Evolutionary conservation across 2,797 vertebrate genomes (phyloP).

Genomic region (Thalassophryne amazonica): DNA sequence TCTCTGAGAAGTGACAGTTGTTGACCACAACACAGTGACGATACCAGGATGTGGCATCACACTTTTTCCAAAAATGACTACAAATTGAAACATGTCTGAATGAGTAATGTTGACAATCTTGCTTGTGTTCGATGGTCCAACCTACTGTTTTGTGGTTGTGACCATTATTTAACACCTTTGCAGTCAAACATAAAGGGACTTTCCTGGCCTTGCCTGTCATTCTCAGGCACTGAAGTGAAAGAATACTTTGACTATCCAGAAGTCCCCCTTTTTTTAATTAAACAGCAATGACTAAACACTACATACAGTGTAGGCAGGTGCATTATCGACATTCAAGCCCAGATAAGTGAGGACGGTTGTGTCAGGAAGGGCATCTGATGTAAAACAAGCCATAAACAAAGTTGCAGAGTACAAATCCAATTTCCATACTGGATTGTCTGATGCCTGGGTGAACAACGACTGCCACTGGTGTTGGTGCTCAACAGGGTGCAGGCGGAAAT

Average conservation of each 20-base stretch:
- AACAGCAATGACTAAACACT: background rate
- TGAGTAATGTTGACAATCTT: constrained; percentile 57
- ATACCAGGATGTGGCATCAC: constrained; percentile 61
- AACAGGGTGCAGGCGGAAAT: too few relatives aligned
- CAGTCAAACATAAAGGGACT: constrained; percentile 37
- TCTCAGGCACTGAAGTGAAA: constrained; percentile 44
- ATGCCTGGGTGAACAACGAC: too few relatives aligned
- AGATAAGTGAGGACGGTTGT: too few relatives aligned
- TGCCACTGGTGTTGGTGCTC: too few relatives aligned
- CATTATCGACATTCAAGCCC: too few relatives aligned
- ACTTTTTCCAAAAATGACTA: constrained; percentile 35
- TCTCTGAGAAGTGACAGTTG: constrained; percentile 33
- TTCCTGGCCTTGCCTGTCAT: constrained; percentile 20
- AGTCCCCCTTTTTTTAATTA: constrained; percentile 32
- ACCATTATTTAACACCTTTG: constrained; percentile 24
- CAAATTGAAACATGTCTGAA: constrained; percentile 9
- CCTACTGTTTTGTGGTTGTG: constrained; percentile 33
- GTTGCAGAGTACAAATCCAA: too few relatives aligned
- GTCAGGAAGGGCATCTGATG: too few relatives aligned
- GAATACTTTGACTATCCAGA: constrained; percentile 27
- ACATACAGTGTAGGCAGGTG: background rate
- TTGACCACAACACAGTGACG: constrained; percentile 33
- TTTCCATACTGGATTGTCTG: too few relatives aligned
- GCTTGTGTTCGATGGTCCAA: constrained; percentile 27
- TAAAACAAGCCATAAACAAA: too few relatives aligned